Evolutionary conservation across 2,113 vertebrate species (phyloP).

Genomic region (Tragelaphus imberbis): DNA sequence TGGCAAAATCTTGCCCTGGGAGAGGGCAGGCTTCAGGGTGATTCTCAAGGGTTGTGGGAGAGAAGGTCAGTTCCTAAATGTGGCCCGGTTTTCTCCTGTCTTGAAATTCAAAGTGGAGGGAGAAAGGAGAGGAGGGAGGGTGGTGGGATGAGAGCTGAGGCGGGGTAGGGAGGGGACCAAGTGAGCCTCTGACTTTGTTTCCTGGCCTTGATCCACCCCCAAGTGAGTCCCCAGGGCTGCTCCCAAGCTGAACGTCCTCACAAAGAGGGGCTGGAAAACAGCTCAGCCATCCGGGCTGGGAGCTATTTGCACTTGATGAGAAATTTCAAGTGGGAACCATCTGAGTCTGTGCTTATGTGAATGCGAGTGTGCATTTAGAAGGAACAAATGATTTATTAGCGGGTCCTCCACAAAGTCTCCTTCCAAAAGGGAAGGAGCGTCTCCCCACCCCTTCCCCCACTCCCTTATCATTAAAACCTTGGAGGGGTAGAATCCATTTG

Average conservation of each 20-base stretch:
- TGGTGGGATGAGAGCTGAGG: not conserved
- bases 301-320: slow-evolving; percentile 69
- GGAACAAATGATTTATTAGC: slow-evolving; percentile 68
- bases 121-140: not conserved
- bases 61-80: not conserved
- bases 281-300: not conserved
- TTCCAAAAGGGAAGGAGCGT: slow-evolving; percentile 47
- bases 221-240: not conserved
- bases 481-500: slow-evolving; percentile 25
- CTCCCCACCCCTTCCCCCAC: fast-evolving
- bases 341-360: slow-evolving; percentile 41
- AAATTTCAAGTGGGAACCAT: slow-evolving; percentile 74
- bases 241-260: not conserved
- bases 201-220: not conserved
- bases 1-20: not conserved
- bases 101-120: not conserved
- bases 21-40: not conserved
- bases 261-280: not conserved
- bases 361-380: slow-evolving; percentile 53
- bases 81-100: not conserved
- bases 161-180: fast-evolving
- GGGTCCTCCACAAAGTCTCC: slow-evolving; percentile 4
- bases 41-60: not conserved
- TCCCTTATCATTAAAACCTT: slow-evolving; percentile 56
- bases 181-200: not conserved